These are phyloP conservation scores for Pseudorectes ferrugineus DNA, from an alignment of 2,113 vertebrate species.

Conservation along the genomic window DNA sequence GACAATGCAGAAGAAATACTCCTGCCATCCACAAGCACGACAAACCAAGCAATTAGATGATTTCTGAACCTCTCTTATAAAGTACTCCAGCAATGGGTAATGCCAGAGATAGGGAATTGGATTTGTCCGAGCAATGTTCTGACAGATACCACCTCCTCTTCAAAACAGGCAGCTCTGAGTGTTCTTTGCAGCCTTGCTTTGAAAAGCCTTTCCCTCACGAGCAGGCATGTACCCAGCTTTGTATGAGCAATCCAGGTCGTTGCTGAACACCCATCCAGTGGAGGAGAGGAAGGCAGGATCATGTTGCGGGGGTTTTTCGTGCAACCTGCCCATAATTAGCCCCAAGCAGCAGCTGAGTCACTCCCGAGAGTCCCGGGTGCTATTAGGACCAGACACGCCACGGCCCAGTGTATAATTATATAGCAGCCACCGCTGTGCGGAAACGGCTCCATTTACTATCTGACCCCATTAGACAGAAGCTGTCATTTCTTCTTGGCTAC, in stretches of 20 bases:
- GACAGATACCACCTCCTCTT: neutral
- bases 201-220: neutral
- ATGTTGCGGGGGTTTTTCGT: neutral
- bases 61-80: neutral
- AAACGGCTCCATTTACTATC: conserved; percentile 35
- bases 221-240: neutral
- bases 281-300: conserved; percentile 16
- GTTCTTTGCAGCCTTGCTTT: neutral
- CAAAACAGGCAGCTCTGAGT: neutral
- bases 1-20: neutral
- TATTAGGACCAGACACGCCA: conserved; percentile 58
- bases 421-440: neutral
- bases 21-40: neutral
- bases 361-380: conserved; percentile 9
- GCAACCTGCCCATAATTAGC: conserved; percentile 45
- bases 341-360: conserved; percentile 31
- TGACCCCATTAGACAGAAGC: conserved; percentile 48
- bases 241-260: neutral
- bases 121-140: fast-evolving
- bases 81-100: neutral
- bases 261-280: neutral
- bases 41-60: neutral
- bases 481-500: neutral
- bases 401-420: conserved; percentile 22
- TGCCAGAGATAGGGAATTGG: neutral